phyloP scores from a whole-genome alignment of 2,888 invertebrate species.

The Lithodes maja region DNA sequence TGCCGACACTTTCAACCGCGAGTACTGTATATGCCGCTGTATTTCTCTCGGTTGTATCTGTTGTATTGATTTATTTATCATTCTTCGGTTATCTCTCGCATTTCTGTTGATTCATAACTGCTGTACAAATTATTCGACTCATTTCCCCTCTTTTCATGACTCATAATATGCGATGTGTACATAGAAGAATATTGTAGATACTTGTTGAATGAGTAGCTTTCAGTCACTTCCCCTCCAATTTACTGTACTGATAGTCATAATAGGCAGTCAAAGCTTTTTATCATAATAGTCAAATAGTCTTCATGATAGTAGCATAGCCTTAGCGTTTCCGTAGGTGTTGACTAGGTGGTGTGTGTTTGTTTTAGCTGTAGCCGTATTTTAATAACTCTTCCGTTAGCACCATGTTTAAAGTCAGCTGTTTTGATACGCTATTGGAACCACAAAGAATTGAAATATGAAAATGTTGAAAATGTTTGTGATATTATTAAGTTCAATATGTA shows the following conservation, averaged over 20 bases:
- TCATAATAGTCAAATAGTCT: background rate
- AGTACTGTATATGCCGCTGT: too few relatives aligned
- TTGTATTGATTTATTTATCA: too few relatives aligned
- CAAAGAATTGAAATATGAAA: background rate
- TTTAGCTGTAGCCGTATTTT: background rate
- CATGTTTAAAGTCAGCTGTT: background rate
- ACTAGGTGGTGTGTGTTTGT: background rate
- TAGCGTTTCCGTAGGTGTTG: background rate
- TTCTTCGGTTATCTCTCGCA: background rate
- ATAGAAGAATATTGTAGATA: slow-evolving; percentile 58
- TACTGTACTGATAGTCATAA: background rate
- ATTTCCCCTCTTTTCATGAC: slow-evolving; percentile 23
- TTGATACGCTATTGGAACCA: slow-evolving; percentile 8
- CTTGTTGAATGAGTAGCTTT: slow-evolving; percentile 54
- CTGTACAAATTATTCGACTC: slow-evolving; percentile 49
- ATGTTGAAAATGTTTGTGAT: background rate
- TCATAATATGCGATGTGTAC: slow-evolving; percentile 42
- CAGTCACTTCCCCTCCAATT: slow-evolving; percentile 35
- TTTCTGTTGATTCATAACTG: slow-evolving; percentile 51
- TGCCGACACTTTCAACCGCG: too few relatives aligned
- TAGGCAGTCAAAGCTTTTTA: background rate
- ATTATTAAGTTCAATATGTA: background rate
- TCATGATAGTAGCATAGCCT: background rate
- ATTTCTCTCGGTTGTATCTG: too few relatives aligned
- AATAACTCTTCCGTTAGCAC: background rate